Evolutionary conservation across 2,113 vertebrate species (phyloP), one percentile per base, ranked within the genome.

Genomic region (Chrysemys picta): DNA sequence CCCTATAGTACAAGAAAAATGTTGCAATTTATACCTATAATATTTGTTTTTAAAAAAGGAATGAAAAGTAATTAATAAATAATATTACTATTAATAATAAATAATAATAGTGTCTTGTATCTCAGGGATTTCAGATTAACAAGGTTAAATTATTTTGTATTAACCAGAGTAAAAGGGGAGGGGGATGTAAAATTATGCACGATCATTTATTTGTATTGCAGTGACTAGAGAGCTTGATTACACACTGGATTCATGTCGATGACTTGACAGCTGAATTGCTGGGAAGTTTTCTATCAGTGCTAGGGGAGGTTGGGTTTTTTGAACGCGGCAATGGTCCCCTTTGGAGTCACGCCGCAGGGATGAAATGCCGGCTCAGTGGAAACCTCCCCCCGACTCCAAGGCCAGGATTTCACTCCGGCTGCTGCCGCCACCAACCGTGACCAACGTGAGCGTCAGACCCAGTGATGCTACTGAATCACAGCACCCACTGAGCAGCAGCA

Each of bases 381-480:
- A 2, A 49, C 80, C 87, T 27, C 50, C 91, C 86, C 9, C 0
- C 76, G 27, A 19, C 27, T 59, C 59, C 79, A 0, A 0, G 83
- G 78, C 72, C 1, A 42, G 35, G 27, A 59, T 11, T 4, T 21
- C 8, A 22, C 0, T 52, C 8, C 2, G 21, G 50, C 6, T 49
- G 5, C 79, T 4, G 90, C 22, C 53, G 0, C 62, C 0, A 1
- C 12, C 0, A 53, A 53, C 6, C 52, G 52, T 19, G 52, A 53
- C 52, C 52, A 16, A 22, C 53, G 53, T 54, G 53, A 54, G 21
- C 53, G 21, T 54, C 53, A 54, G 53, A 8, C 5, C 16, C 3
- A 4, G 0, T 1, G 6, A 22, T 0, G 81, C 47, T 1, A 4
- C 11, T 1, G 2, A 6, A 2, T 0, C 27, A 5, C 57, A 2